Conservation (phyloP, 2,888 invertebrate species). For the Trisateles emortualis region DNA sequence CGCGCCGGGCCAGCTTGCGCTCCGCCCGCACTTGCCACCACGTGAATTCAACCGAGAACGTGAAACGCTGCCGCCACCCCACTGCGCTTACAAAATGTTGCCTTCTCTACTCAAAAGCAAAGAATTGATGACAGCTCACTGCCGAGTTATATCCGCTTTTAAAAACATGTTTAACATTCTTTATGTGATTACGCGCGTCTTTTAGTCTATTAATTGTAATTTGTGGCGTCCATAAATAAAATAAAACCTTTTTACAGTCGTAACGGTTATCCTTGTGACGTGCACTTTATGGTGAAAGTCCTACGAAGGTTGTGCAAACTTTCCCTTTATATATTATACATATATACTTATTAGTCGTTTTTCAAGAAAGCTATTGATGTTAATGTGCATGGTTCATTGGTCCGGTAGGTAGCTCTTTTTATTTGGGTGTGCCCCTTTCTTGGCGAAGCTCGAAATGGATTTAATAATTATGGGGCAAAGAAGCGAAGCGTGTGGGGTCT, state of each 20-base stretch:
- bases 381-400: slow-evolving; percentile 48
- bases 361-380: slow-evolving; percentile 39
- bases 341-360: too few relatives aligned
- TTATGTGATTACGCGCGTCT: too few relatives aligned
- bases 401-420: slow-evolving; percentile 43
- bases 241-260: neutral
- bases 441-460: slow-evolving; percentile 75
- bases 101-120: slow-evolving; percentile 53
- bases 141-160: neutral
- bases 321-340: slow-evolving; percentile 26
- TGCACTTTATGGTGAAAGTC: slow-evolving; percentile 2
- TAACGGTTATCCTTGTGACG: neutral
- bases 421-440: slow-evolving; percentile 70
- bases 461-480: slow-evolving; percentile 82
- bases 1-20: slow-evolving; percentile 61
- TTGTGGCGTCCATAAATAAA: too few relatives aligned
- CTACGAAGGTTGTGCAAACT: slow-evolving; percentile 25
- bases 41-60: slow-evolving; percentile 65
- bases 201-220: too few relatives aligned
- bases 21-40: slow-evolving; percentile 48
- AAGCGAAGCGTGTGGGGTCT: slow-evolving; percentile 79
- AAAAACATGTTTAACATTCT: neutral
- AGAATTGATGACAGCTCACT: slow-evolving; percentile 32
- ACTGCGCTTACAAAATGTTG: slow-evolving; percentile 43
- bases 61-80: slow-evolving; percentile 30